A percentile compares a stretch with the other conserved stretches of the same genome.
phyloP scores from a whole-genome alignment of 1,140 invertebrate species.

The Plectus sambesii region DNA sequence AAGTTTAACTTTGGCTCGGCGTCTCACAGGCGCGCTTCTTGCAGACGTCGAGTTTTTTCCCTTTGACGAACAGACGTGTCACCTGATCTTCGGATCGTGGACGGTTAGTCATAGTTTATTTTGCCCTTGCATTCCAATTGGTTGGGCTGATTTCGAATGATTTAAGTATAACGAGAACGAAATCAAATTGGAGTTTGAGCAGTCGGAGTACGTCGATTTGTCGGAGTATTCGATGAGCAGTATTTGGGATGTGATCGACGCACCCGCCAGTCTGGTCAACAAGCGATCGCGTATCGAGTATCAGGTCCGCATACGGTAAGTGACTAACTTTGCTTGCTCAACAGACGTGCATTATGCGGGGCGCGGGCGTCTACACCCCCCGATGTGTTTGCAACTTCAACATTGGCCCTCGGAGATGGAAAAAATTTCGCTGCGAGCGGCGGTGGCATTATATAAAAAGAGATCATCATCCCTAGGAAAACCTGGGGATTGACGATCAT shows the following conservation, averaged over 20 bases:
- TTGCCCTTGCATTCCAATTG: no score
- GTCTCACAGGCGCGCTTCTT: conserved; percentile 1
- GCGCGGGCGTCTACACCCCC: no score
- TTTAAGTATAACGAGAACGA: conserved; percentile 71
- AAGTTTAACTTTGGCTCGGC: conserved; percentile 57
- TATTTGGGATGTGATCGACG: conserved; percentile 97
- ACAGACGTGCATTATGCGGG: no score
- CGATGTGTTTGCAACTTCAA: no score
- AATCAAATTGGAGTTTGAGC: conserved; percentile 44
- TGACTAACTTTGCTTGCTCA: conserved; percentile 23
- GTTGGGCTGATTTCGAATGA: not conserved
- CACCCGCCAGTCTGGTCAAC: conserved; percentile 64
- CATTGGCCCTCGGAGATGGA: no score
- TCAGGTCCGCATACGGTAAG: conserved; percentile 42
- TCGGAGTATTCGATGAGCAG: conserved; percentile 82
- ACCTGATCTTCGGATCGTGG: conserved; percentile 99
- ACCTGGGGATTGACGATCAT: no score
- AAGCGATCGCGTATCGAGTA: conserved; percentile 41
- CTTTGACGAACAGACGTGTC: conserved; percentile 75
- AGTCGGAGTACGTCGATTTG: conserved; percentile 69
- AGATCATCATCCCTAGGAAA: no score
- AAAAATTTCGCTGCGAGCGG: no score
- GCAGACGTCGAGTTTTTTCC: conserved; percentile 43
- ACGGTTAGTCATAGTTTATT: conserved; percentile 79
- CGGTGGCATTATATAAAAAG: no score